Percentiles rank a stretch among this genome's conserved stretches.
Evolutionary conservation across 2,888 invertebrate genomes (phyloP).

Genomic region (Therioaphis trifolii): DNA sequence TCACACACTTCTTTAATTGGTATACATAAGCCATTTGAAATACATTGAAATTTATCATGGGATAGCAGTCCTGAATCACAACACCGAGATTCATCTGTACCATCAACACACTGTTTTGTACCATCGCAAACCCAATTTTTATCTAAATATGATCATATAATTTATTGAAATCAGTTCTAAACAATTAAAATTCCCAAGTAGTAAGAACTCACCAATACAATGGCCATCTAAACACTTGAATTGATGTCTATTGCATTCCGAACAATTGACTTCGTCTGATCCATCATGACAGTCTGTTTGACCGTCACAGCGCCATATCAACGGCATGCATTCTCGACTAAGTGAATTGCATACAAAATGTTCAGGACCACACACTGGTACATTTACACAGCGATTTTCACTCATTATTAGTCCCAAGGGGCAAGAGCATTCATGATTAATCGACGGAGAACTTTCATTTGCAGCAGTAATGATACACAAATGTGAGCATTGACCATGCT

Average conservation of each 20-base stretch:
- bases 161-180: too few species aligned
- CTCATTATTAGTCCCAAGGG: constrained; percentile 76
- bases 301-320: constrained; percentile 82
- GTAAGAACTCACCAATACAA: constrained; percentile 72
- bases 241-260: constrained; percentile 76
- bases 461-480: constrained; percentile 77
- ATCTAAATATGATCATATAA: constrained; percentile 67
- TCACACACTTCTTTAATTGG: constrained; percentile 79
- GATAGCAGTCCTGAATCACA: constrained; percentile 71
- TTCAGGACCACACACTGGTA: constrained; percentile 78
- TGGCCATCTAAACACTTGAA: constrained; percentile 75
- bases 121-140: constrained; percentile 74
- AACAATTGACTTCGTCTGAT: constrained; percentile 81
- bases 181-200: neutral
- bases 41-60: constrained; percentile 76
- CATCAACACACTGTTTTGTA: constrained; percentile 76
- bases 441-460: constrained; percentile 74
- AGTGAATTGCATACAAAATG: constrained; percentile 78
- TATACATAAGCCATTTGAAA: constrained; percentile 80
- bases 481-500: constrained; percentile 77
- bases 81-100: constrained; percentile 77
- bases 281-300: constrained; percentile 85
- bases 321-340: constrained; percentile 77
- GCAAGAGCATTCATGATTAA: constrained; percentile 82
- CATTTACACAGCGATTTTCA: constrained; percentile 75